These are phyloP conservation scores for Macrobrachium nipponense DNA, from an alignment of 1,140 invertebrate genomes.

Conservation along the genomic window DNA sequence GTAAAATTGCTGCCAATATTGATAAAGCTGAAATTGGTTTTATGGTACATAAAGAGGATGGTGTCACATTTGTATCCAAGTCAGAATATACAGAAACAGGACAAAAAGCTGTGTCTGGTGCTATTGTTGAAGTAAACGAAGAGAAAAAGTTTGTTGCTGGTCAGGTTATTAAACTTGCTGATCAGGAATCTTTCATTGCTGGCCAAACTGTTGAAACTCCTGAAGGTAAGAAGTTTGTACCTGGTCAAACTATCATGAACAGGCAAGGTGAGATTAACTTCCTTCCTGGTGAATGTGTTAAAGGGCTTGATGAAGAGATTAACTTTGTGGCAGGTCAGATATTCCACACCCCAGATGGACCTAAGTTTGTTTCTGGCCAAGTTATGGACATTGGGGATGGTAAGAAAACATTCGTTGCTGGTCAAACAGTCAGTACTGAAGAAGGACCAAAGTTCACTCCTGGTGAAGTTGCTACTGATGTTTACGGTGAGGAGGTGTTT, in stretches of 20 bases:
- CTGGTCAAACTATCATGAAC: slow-evolving; percentile 63
- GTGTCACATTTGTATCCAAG: slow-evolving; percentile 59
- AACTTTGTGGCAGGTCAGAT: slow-evolving; percentile 71
- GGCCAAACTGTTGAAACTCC: slow-evolving; percentile 67
- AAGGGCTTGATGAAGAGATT: slow-evolving; percentile 41
- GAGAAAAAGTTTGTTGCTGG: slow-evolving; percentile 71
- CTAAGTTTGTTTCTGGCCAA: slow-evolving; percentile 79
- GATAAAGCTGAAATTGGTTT: slow-evolving; percentile 64
- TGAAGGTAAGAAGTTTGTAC: slow-evolving; percentile 65
- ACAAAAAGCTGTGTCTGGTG: slow-evolving; percentile 72
- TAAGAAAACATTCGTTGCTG: slow-evolving; percentile 70
- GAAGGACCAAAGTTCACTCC: slow-evolving; percentile 80
- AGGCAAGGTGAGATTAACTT: slow-evolving; percentile 59
- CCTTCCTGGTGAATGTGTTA: slow-evolving; percentile 62
- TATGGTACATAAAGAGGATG: slow-evolving; percentile 59
- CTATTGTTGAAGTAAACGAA: slow-evolving; percentile 76
- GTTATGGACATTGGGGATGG: slow-evolving; percentile 76
- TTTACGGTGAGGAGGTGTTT: slow-evolving; percentile 73
- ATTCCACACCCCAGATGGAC: slow-evolving; percentile 76
- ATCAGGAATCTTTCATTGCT: slow-evolving; percentile 66
- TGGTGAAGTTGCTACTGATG: slow-evolving; percentile 68
- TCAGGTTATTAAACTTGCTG: slow-evolving; percentile 66
- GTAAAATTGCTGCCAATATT: slow-evolving; percentile 37
- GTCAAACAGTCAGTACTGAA: slow-evolving; percentile 75
- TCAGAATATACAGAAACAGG: slow-evolving; percentile 68